Evolutionary conservation across 1,140 invertebrate species (phyloP), one percentile per base, ranked within the genome.

Genomic region (Drosophila obscura): DNA sequence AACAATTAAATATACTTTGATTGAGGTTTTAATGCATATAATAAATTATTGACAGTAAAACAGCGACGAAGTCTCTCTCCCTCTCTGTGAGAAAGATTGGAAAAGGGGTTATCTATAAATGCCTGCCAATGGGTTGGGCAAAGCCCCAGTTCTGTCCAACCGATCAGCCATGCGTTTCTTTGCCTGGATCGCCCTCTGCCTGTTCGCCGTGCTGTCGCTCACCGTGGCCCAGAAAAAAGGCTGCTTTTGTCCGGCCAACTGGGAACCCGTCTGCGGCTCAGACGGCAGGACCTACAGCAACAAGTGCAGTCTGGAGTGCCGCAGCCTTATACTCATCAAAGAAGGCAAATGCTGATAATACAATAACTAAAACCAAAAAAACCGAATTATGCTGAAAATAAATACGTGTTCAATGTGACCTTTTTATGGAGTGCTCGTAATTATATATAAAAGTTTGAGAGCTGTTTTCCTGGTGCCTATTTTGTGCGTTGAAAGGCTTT

Each of bases 241-340:
- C 2, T 91, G 90, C 35, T 48, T 62, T 6, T 91, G 90, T 50
- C 52, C 80, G 2, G 62, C 77, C 7, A 74, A 73, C 53, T 73
- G 71, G 15, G 50, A 71, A 1, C 75, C 61, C 2, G 77, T 91
- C 15, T 91, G 90, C 31, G 90, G 82, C 28, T 73, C 73, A 9
- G 80, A 91, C 49, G 46, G 16, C 22, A 7, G 11, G 0, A 90
- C 72, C 19, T 91, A 91, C 41, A n/a, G 50, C 31, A 91, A 85
- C 60, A n/a, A 24, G 16, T 91, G 90, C 50, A 65, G 73, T 15
- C 53, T 91, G 28, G 6, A 48, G 5, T 78, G 83, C 28, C 71
- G 67, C 28, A 52, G 4, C 7, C 31, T 91, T n/a, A 56, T 26
- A 0, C 16, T 77, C 1, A 24, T 35, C 15, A 78, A 52, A 24